These are phyloP conservation scores for Mycalesis mineus DNA, from an alignment of 2,888 invertebrate species.

Conservation along the genomic window DNA sequence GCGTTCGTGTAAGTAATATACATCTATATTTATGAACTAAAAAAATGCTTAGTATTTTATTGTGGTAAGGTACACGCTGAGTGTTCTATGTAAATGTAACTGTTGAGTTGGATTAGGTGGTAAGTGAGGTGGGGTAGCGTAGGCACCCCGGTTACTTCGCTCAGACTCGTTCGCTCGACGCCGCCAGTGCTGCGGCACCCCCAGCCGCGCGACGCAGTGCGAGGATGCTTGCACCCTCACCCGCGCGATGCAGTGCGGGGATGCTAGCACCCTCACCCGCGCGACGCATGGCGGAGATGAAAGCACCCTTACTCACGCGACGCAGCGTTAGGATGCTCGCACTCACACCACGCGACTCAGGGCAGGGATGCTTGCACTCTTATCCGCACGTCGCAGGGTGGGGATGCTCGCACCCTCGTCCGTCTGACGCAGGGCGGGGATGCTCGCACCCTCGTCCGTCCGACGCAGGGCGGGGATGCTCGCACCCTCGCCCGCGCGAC, in stretches of 20 bases:
- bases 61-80: constrained; percentile 59
- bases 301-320: too few species aligned
- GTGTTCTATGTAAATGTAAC: constrained; percentile 72
- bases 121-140: constrained; percentile 39
- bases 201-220: background rate
- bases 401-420: too few species aligned
- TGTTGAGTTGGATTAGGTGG: constrained; percentile 65
- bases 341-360: too few species aligned
- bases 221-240: too few species aligned
- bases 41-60: constrained; percentile 61
- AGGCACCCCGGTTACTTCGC: constrained; percentile 59
- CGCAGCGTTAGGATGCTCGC: too few species aligned
- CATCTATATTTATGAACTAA: constrained; percentile 71
- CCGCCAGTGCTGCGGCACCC: background rate
- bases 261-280: too few species aligned
- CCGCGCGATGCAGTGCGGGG: constrained; percentile 30
- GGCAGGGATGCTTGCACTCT: too few species aligned
- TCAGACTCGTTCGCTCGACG: constrained; percentile 57
- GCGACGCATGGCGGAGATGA: too few species aligned
- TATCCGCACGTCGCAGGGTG: too few species aligned
- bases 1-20: constrained; percentile 58
- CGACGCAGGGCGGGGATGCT: constrained; percentile 36
- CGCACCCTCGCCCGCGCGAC: too few species aligned
- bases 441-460: too few species aligned
- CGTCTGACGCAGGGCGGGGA: too few species aligned